Percentiles rank a stretch among this genome's conserved stretches.
Evolutionary conservation across 2,888 invertebrate species (phyloP).

Genomic region (Parelbella ahira): DNA sequence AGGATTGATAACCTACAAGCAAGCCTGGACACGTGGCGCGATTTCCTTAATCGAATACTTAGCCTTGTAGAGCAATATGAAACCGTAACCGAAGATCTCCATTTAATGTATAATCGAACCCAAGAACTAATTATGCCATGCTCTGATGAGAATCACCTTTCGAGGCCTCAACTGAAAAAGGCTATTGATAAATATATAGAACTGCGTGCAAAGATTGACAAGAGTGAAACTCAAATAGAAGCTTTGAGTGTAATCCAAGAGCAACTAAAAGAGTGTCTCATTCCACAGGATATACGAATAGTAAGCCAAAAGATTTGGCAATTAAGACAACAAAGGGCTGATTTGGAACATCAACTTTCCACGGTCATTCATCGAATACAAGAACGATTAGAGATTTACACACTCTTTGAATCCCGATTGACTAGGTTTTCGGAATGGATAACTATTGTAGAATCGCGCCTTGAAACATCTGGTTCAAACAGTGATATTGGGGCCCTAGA

Average conservation of each 20-base stretch:
- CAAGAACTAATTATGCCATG: constrained; percentile 81
- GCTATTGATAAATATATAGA: constrained; percentile 83
- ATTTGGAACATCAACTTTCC: constrained; percentile 88
- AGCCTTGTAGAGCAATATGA: constrained; percentile 83
- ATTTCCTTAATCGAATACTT: constrained; percentile 85
- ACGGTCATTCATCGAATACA: constrained; percentile 86
- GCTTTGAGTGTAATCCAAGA: constrained; percentile 87
- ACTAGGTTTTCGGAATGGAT: constrained; percentile 86
- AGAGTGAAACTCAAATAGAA: constrained; percentile 83
- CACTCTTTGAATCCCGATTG: constrained; percentile 85
- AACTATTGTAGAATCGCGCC: constrained; percentile 83
- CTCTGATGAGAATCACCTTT: constrained; percentile 77
- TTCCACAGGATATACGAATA: constrained; percentile 90
- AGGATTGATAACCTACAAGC: constrained; percentile 89
- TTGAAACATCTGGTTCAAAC: constrained; percentile 80
- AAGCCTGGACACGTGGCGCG: constrained; percentile 89
- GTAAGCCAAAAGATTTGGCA: constrained; percentile 89
- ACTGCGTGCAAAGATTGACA: constrained; percentile 79
- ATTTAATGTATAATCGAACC: constrained; percentile 82
- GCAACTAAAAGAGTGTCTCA: constrained; percentile 91
- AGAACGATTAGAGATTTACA: constrained; percentile 86
- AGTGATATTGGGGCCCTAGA: constrained; percentile 78
- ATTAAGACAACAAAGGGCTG: constrained; percentile 88
- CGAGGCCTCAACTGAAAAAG: constrained; percentile 82
- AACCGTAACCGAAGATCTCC: constrained; percentile 80